phyloP scores from a whole-genome alignment of 2,113 vertebrate species.

The Lepus timidus region DNA sequence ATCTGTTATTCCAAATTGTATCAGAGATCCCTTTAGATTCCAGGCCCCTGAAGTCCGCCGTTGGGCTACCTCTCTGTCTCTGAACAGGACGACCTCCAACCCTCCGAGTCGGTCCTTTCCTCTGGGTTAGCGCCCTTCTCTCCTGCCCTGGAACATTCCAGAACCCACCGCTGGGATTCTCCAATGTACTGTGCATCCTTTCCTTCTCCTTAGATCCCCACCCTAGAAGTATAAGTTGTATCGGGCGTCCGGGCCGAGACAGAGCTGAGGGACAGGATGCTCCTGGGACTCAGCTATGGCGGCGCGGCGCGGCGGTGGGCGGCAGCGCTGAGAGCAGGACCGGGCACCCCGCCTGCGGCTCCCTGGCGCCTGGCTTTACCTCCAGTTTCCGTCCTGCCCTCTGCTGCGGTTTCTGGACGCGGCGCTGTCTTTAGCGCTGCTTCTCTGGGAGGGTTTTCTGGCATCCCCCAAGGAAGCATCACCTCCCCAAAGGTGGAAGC shows the following conservation, averaged over 20 bases:
- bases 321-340: not conserved
- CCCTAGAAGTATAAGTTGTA: too few species aligned
- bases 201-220: not conserved
- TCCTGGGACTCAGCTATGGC: not conserved
- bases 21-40: not conserved
- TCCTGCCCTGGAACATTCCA: not conserved
- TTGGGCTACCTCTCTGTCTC: not conserved
- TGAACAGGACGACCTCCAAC: not conserved
- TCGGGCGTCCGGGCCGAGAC: not conserved
- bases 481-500: not conserved
- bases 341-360: not conserved
- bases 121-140: not conserved
- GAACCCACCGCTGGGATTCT: not conserved
- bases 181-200: not conserved
- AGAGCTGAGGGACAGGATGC: not conserved
- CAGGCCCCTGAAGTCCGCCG: not conserved
- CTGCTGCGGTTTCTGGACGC: accelerated
- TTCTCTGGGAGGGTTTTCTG: not conserved
- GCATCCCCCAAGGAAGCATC: not conserved
- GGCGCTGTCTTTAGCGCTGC: not conserved
- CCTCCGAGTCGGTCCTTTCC: too few species aligned
- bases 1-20: not conserved
- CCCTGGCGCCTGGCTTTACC: not conserved
- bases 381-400: accelerated
- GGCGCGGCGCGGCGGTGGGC: not conserved